A percentile compares a stretch with the other conserved stretches of the same genome.
These are phyloP conservation scores for Brenthis ino DNA, from an alignment of 2,888 invertebrate genomes.

Conservation along the genomic window DNA sequence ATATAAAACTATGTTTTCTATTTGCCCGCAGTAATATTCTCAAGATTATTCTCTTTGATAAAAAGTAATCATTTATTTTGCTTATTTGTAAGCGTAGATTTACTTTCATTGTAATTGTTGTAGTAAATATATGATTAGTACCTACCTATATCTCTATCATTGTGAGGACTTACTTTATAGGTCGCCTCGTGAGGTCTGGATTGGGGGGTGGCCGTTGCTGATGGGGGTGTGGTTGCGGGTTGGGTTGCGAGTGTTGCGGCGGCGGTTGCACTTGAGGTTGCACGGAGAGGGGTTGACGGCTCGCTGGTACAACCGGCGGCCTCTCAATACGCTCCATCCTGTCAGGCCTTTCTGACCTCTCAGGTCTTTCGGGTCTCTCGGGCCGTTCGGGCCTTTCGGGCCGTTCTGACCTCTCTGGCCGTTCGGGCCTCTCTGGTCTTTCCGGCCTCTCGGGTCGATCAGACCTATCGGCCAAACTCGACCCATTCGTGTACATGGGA, in stretches of 20 bases:
- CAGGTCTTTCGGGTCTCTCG: constrained; percentile 54
- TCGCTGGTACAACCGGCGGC: constrained; percentile 47
- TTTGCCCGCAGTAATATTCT: no score
- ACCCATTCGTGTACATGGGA: constrained; percentile 63
- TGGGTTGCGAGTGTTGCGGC: constrained; percentile 47
- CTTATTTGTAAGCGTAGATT: no score
- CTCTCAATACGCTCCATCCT: constrained; percentile 45
- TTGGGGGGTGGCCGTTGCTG: constrained; percentile 78
- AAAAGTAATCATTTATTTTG: no score
- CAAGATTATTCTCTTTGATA: no score
- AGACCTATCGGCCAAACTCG: constrained; percentile 53
- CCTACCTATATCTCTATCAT: not conserved
- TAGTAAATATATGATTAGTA: not conserved
- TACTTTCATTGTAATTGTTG: no score
- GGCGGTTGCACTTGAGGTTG: not conserved
- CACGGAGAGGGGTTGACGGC: constrained; percentile 42
- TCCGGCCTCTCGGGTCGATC: constrained; percentile 56
- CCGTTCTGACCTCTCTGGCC: constrained; percentile 48
- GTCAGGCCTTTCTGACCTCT: constrained; percentile 47
- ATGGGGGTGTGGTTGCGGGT: constrained; percentile 62
- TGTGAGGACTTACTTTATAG: constrained; percentile 84
- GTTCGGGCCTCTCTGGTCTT: constrained; percentile 55
- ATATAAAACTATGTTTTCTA: no score
- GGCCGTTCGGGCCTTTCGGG: constrained; percentile 55
- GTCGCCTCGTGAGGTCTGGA: constrained; percentile 88